Base-by-base conservation (phyloP, 2,113 vertebrate genomes). In the Macaca mulatta region DNA sequence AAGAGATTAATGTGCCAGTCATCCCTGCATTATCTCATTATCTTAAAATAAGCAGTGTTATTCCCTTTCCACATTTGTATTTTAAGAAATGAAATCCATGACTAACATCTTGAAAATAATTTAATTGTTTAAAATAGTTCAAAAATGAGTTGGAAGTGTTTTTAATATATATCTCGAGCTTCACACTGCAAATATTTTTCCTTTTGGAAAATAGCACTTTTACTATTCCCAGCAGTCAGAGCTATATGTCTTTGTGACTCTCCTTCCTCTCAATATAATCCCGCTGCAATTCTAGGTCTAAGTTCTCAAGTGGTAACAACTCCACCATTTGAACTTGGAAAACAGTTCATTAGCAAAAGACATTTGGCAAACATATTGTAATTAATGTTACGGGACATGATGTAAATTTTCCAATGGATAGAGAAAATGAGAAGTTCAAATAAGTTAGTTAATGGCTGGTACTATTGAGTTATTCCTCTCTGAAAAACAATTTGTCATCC, bases 41-140 rank as follows among this genome's bases (percentile, higher is more conserved):
- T 95, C 70, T 97, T 94, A 94, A 96, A 95, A 94, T 89, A 92
- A 92, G 81, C 43, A 85, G 48, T 75, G 83, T 22, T 64, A 30
- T 72, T 96, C 7, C 35, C n/a, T 87, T 93, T 75, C 38, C 25
- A 75, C 14, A 40, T 77, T 79, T 45, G 57, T 77, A 93, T 87
- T 89, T 98, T 83, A 81, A 90, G 83, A 95, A 89, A 70, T 91
- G 32, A 95, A 96, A 77, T 78, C 57, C n/a, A 61, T 85, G 90
- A 88, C 40, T 90, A 97, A 64, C 70, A 87, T 50, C 89, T 70
- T 96, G 32, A 84, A 92, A 88, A 92, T 75, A 75, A 96, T 89
- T 93, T 88, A 35, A 79, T 64, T 96, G 22, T 57, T 86, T 94
- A 90, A 96, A 93, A 83, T 55, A 50, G 61, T 52, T 89, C 69